Evolutionary conservation across 2,797 vertebrate genomes (phyloP), one percentile per base, ranked within the genome.

Genomic region (Coreius guichenoti): DNA sequence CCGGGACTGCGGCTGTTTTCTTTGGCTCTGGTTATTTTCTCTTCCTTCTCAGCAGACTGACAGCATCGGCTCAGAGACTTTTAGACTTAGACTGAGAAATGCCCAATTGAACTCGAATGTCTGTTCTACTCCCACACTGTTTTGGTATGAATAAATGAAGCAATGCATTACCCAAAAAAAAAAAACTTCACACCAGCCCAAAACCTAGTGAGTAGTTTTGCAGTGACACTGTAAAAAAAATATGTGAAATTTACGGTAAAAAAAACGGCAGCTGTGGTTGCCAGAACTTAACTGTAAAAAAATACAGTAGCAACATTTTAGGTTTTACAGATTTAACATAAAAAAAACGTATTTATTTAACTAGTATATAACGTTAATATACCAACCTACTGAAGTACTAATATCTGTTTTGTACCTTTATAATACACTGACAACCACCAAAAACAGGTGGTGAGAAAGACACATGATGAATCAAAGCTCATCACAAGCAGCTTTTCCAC

Each of bases 1-100:
- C 36, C 39, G 17, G 76, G 68, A 89, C 80, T 43, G 63, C 1
- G 51, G 63, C 77, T 89, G 74, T 88, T 89, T 87, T 75, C 45
- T 85, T 89, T 87, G 86, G 84, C 84, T 68, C 33, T 11, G 26
- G 51, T 70, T 78, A 21, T 85, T 78, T 85, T 61, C 65, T 68
- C 61, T 39, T 80, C 21, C 49, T 56, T 67, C 21, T 75, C 39
- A 72, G 80, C 51, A 82, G 79, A 80, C n/a, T 72, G 76, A 72
- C 51, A 68, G 43, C 45, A 45, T 78, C 77, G 36, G n/a, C n/a
- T 56, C 39, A 3, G 69, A 43, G 47, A 82, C 39, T n/a, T 19
- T 8, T 23, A 69, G 43, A 77, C 31, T 73, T 58, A 73, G 75
- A 19, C 49, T 45, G 70, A 13, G 16, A 33, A 61, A 72, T 65